A percentile compares a stretch with the other conserved stretches of the same genome.
Evolutionary conservation across 2,797 vertebrate genomes (phyloP).

Genomic region (Amazona ochrocephala): DNA sequence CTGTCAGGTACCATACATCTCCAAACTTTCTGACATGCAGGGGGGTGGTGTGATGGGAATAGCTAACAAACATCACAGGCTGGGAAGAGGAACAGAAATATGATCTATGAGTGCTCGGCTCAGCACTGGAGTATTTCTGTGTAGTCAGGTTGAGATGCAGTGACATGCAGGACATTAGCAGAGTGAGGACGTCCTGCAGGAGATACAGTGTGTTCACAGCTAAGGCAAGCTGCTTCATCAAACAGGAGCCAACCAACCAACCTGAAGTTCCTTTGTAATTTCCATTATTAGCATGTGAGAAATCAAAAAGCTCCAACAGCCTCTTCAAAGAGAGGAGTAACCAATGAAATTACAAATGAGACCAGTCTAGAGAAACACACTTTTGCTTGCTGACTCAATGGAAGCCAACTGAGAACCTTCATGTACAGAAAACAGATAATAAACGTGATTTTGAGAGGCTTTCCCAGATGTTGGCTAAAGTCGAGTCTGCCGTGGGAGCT

Average conservation of each 20-base stretch:
- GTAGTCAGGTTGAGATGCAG: background rate
- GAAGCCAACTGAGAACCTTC: background rate
- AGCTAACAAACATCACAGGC: background rate
- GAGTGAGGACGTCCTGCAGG: background rate
- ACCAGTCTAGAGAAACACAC: background rate
- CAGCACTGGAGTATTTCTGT: background rate
- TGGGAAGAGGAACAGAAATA: background rate
- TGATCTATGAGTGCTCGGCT: background rate
- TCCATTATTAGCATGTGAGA: background rate
- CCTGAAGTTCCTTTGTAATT: background rate
- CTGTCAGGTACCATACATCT: background rate
- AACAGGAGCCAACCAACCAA: background rate
- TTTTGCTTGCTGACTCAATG: background rate
- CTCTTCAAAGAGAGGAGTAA: background rate
- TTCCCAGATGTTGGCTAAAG: constrained; percentile 13
- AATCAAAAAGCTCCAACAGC: background rate
- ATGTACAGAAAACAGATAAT: constrained; percentile 4
- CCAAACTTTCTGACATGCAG: background rate
- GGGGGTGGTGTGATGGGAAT: background rate
- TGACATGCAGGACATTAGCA: background rate
- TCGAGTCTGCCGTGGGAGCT: background rate
- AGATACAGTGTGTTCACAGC: background rate
- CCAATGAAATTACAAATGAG: background rate
- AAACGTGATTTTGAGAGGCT: background rate
- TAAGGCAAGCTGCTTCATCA: background rate